phyloP scores from a whole-genome alignment of 2,888 invertebrate genomes.

The Lithophane semibrunnea region DNA sequence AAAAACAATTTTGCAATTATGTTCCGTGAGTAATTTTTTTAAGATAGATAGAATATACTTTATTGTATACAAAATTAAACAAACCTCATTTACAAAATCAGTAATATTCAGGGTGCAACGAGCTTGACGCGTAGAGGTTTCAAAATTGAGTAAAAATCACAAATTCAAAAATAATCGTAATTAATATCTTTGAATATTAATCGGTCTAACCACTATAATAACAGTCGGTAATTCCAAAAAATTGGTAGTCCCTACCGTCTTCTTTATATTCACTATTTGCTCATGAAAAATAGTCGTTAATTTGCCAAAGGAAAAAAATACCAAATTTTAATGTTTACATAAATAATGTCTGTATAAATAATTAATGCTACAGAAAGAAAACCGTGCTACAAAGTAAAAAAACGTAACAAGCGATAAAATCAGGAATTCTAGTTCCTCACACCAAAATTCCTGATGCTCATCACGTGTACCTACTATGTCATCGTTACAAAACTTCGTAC shows the following conservation, averaged over 20 bases:
- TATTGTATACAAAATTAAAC: background rate
- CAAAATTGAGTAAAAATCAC: background rate
- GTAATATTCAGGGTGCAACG: background rate
- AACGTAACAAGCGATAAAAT: conserved; percentile 3
- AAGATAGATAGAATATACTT: background rate
- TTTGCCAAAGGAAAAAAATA: background rate
- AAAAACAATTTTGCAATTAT: background rate
- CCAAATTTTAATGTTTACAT: too few relatives aligned
- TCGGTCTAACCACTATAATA: background rate
- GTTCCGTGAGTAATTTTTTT: background rate
- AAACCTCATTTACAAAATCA: background rate
- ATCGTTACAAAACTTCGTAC: conserved; percentile 59
- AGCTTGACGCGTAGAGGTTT: background rate
- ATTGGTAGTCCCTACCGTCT: too few relatives aligned
- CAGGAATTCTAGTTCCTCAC: background rate
- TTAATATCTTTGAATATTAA: background rate
- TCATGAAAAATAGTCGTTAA: background rate
- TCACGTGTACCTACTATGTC: conserved; percentile 57
- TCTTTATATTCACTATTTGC: background rate
- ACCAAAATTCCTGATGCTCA: conserved; percentile 20
- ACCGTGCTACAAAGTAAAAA: background rate
- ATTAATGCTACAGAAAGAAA: background rate
- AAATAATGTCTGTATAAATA: background rate
- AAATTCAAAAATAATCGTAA: background rate
- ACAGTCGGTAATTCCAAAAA: background rate